phyloP scores from a whole-genome alignment of 2,113 vertebrate species.

The Mesocricetus auratus region DNA sequence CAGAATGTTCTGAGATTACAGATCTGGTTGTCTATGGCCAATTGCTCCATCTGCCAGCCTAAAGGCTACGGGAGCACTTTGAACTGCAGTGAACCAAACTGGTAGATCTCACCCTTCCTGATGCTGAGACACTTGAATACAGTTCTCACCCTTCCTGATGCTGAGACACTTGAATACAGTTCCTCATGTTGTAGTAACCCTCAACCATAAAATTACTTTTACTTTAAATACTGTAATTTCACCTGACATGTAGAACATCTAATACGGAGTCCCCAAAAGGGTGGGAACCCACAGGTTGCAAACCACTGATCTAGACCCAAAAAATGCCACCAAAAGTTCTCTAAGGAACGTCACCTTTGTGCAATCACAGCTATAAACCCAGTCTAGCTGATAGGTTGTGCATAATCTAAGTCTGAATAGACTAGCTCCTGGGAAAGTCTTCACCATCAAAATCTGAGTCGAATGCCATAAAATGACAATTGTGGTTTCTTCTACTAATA shows the following conservation, averaged over 20 bases:
- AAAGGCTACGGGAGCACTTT: neutral
- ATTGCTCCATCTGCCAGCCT: neutral
- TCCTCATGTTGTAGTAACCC: neutral
- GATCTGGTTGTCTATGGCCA: neutral
- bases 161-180: too few species aligned
- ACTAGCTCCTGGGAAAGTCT: neutral
- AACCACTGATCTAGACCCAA: neutral
- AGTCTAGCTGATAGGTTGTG: neutral
- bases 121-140: neutral
- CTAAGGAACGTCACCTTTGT: neutral
- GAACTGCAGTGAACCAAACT: neutral
- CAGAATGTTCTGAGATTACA: conserved; percentile 28
- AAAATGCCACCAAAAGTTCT: neutral
- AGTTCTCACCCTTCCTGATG: neutral
- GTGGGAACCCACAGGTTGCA: neutral
- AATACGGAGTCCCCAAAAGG: neutral
- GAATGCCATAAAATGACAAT: conserved; percentile 43
- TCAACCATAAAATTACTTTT: neutral
- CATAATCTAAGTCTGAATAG: neutral
- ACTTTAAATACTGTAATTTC: neutral
- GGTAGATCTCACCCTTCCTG: neutral
- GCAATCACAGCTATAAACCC: neutral
- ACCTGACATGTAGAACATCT: neutral
- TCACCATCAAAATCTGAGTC: conserved; percentile 46
- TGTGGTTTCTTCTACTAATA: conserved; percentile 48